Evolutionary conservation across 2,888 invertebrate species (phyloP), one percentile per base, ranked within the genome.

Genomic region (Nymphalis polychloros): DNA sequence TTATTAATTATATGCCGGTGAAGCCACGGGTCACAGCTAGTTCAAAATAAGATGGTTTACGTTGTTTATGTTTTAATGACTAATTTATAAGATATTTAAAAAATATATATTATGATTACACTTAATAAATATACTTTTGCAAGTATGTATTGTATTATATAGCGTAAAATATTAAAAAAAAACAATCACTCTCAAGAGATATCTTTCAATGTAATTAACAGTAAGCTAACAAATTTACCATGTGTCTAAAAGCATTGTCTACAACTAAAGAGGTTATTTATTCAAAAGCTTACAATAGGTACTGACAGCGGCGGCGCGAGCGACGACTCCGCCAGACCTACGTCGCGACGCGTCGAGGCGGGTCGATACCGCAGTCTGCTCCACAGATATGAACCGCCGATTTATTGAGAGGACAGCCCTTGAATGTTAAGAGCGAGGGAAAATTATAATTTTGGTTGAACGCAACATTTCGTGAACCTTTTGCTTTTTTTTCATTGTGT

Each of bases 351-450:
- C 68, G 67, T 73, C 67, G 77, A 74, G 70, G 71, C 72, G 70
- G 77, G 73, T 76, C 77, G 77, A 76, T 76, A 76, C 63, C 79
- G 59, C 73, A 76, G 77, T 69, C 69, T 69, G 60, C 67, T 50
- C 41, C 75, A 70, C 76, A 78, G 77, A 81, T 84, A 83, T 81
- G 57, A 80, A 73, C 74, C 72, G 70, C 72, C 78, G 79, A 82
- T 80, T 83, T 84, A 84, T 83, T 76, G 79, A 75, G 71, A 76
- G 71, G 72, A 77, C 78, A 72, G 59, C 70, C 75, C 68, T 75
- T 74, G 78, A 79, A 82, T 82, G 76, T 77, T 76, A 80, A 84
- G 76, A 64, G 77, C 70, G 48, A 59, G 64, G 59, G 61, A 19
- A 47, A 49, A 64, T 55, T 31, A 55, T 19, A 47, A 65, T 57